Conservation (phyloP, 2,113 vertebrate genomes). For the Poeciliopsis turrubarensis region DNA sequence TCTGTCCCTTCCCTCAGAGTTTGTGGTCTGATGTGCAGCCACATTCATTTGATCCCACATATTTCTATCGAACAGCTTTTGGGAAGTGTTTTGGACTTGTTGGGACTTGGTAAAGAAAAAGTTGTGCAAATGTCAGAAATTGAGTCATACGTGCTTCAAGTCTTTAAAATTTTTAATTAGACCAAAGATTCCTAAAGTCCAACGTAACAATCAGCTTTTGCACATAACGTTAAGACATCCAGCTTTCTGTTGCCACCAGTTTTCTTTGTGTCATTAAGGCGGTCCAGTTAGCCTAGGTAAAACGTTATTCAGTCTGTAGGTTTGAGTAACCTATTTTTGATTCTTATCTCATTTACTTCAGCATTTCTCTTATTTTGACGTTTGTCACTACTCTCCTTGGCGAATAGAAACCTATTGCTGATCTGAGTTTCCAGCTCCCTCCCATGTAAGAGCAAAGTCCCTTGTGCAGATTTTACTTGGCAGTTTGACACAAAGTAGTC, state of each 20-base stretch:
- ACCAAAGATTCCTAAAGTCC: not conserved
- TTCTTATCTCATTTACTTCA: not conserved
- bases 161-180: too few species aligned
- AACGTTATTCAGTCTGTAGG: not conserved
- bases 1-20: not conserved
- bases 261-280: not conserved
- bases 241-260: not conserved
- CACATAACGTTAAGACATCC: not conserved
- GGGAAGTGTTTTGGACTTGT: not conserved
- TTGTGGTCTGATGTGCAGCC: not conserved
- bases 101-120: not conserved
- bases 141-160: too few species aligned
- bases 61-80: not conserved
- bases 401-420: slow-evolving; percentile 17
- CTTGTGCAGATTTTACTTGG: slow-evolving; percentile 3
- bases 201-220: not conserved
- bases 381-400: slow-evolving; percentile 41
- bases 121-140: too few species aligned
- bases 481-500: not conserved
- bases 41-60: not conserved
- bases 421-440: slow-evolving; percentile 16
- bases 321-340: slow-evolving; percentile 44
- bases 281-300: not conserved
- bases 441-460: not conserved
- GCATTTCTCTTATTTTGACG: not conserved